Evolutionary conservation across 2,888 invertebrate species (phyloP).

Genomic region (Eubasilissa splendida): DNA sequence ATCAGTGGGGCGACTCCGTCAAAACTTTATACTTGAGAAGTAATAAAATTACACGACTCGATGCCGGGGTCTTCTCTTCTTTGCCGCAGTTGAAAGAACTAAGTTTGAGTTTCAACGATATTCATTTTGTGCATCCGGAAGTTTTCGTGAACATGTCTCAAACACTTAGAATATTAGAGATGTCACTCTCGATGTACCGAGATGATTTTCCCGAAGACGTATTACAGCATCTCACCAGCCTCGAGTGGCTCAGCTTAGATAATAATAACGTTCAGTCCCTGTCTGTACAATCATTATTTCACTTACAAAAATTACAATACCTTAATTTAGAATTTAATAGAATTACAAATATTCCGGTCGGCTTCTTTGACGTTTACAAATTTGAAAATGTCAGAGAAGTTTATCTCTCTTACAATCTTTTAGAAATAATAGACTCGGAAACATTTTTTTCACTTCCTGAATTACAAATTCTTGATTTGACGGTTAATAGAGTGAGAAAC

Average conservation of each 20-base stretch:
- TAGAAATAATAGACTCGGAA: conserved; percentile 77
- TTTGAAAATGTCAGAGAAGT: conserved; percentile 84
- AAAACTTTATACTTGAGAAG: conserved; percentile 87
- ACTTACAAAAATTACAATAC: conserved; percentile 81
- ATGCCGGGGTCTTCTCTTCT: conserved; percentile 80
- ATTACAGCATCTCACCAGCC: conserved; percentile 80
- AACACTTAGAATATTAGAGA: conserved; percentile 85
- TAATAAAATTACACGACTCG: conserved; percentile 84
- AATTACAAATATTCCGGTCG: conserved; percentile 79
- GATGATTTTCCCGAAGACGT: conserved; percentile 85
- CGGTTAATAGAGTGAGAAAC: conserved; percentile 82
- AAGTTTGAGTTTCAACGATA: conserved; percentile 92
- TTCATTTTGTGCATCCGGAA: conserved; percentile 85
- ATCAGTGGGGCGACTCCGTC: conserved; percentile 84
- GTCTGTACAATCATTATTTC: conserved; percentile 79
- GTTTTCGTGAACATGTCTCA: conserved; percentile 85
- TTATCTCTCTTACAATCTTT: conserved; percentile 86
- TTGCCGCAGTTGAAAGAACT: conserved; percentile 87
- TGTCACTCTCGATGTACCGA: conserved; percentile 88
- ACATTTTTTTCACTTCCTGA: conserved; percentile 83
- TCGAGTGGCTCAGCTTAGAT: conserved; percentile 89
- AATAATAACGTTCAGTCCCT: conserved; percentile 88
- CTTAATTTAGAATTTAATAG: conserved; percentile 90
- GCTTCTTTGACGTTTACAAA: conserved; percentile 78
- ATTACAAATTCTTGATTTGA: conserved; percentile 84